phyloP scores from a whole-genome alignment of 2,113 vertebrate species.

The Callospermophilus lateralis region DNA sequence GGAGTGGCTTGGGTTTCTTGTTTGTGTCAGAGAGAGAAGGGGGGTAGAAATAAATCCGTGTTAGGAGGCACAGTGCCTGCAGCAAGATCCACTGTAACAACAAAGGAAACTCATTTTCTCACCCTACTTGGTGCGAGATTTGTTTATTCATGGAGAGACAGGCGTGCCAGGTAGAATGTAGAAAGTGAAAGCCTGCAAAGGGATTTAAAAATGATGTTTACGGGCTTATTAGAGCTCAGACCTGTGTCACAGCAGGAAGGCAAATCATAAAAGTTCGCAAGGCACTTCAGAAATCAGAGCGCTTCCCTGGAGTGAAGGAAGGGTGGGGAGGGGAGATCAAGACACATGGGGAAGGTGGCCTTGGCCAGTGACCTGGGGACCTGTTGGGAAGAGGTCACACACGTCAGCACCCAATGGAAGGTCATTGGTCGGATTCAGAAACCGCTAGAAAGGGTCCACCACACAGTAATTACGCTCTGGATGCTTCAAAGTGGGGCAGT shows the following conservation, averaged over 20 bases:
- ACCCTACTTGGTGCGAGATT: not conserved
- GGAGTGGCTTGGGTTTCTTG: not conserved
- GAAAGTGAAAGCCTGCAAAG: conserved; percentile 30
- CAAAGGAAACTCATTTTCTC: conserved; percentile 68
- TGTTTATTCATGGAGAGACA: conserved; percentile 62
- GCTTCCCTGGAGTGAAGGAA: not conserved
- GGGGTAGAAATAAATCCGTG: not conserved
- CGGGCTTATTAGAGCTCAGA: conserved; percentile 44
- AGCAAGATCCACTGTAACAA: conserved; percentile 34
- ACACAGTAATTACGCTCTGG: not conserved
- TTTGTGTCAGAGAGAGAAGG: not conserved
- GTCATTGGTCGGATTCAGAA: not conserved
- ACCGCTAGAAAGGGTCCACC: not conserved
- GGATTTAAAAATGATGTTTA: conserved; percentile 58
- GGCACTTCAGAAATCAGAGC: conserved; percentile 45
- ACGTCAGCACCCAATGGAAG: not conserved
- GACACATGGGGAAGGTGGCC: fast-evolving
- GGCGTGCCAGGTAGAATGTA: not conserved
- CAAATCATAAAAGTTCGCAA: conserved; percentile 19
- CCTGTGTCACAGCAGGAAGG: conserved; percentile 49
- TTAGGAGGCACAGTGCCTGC: not conserved
- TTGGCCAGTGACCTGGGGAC: fast-evolving
- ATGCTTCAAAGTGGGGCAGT: not conserved
- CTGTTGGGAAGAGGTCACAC: not conserved
- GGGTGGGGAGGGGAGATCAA: not conserved